phyloP scores from a whole-genome alignment of 2,888 invertebrate genomes.

The Plagiodera versicolora region DNA sequence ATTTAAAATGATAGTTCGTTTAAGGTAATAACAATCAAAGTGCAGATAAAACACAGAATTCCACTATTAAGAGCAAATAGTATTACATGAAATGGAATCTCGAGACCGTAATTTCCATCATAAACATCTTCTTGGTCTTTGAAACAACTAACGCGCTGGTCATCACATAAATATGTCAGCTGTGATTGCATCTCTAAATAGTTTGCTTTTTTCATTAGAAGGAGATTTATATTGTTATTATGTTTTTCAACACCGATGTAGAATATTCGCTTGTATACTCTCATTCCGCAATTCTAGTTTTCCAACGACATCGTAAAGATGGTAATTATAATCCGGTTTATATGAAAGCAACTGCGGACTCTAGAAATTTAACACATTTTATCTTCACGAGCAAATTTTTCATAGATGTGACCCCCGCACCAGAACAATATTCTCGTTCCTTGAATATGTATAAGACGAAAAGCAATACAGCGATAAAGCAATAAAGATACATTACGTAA shows the following conservation, averaged over 20 bases:
- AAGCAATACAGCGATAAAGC: no score
- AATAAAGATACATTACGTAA: no score
- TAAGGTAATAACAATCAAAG: slow-evolving; percentile 26
- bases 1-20: slow-evolving; percentile 22
- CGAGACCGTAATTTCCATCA: slow-evolving; percentile 25
- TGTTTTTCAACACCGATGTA: background rate
- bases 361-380: no score
- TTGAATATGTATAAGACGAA: no score
- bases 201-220: background rate
- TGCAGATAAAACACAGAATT: slow-evolving; percentile 23
- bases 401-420: no score
- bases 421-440: no score
- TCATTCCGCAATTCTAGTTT: background rate
- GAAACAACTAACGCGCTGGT: slow-evolving; percentile 26
- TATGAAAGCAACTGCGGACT: no score
- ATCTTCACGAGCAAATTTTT: no score
- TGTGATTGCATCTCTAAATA: slow-evolving; percentile 25
- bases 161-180: slow-evolving; percentile 33
- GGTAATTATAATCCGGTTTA: no score
- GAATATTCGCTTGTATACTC: background rate
- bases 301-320: background rate
- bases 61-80: slow-evolving; percentile 25
- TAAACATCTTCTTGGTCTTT: slow-evolving; percentile 25
- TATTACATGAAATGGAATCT: slow-evolving; percentile 17
- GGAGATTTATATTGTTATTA: background rate